Conservation (phyloP, 2,113 vertebrate species). For the Rhea americana region DNA sequence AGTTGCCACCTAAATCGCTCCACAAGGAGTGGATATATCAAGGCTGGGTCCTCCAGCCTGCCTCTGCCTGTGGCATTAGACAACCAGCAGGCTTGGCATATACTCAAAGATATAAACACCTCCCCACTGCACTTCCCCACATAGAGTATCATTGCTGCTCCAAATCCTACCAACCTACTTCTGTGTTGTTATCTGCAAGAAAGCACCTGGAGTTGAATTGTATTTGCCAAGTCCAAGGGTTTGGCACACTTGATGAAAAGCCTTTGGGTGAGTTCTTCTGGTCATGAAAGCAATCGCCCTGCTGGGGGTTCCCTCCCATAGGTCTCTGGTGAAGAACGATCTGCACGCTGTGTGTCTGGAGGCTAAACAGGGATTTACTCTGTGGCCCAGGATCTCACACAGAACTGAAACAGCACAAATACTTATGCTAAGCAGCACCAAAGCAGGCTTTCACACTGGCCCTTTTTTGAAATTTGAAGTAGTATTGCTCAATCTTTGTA, state of each 20-base stretch:
- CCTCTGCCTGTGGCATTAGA: background rate
- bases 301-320: background rate
- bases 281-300: background rate
- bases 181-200: background rate
- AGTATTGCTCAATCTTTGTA: background rate
- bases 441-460: background rate
- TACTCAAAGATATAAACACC: background rate
- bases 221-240: background rate
- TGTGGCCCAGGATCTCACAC: fast-evolving
- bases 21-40: too few species aligned
- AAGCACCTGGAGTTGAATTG: background rate
- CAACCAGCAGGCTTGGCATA: background rate
- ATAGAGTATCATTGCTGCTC: background rate
- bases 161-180: background rate
- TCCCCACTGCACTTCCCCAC: background rate
- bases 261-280: background rate
- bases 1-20: background rate
- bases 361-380: background rate
- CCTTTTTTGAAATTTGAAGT: background rate
- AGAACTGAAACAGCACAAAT: background rate
- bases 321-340: background rate
- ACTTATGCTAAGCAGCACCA: background rate
- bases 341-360: background rate
- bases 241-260: background rate
- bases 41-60: background rate